Conservation (phyloP, 2,113 vertebrate species). For the Actinemys pallida region DNA sequence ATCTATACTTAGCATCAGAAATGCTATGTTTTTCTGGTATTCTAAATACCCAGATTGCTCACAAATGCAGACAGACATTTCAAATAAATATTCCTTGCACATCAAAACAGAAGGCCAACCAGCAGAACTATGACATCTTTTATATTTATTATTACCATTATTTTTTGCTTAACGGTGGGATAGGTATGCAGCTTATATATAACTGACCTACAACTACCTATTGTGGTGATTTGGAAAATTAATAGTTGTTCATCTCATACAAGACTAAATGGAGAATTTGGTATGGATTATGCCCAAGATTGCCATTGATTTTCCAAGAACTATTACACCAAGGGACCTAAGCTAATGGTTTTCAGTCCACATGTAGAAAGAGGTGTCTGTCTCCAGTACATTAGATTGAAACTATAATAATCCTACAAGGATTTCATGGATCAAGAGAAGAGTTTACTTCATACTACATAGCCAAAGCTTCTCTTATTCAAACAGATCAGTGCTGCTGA, state of each 20-base stretch:
- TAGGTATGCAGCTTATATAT: neutral
- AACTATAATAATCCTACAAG: neutral
- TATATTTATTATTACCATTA: neutral
- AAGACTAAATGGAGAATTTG: neutral
- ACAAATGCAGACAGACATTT: neutral
- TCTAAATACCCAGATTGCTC: neutral
- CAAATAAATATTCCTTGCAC: neutral
- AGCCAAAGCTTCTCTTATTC: neutral
- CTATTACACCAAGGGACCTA: neutral
- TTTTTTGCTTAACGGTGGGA: neutral
- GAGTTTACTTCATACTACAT: neutral
- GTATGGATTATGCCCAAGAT: neutral
- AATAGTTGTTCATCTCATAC: neutral
- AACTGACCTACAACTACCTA: neutral
- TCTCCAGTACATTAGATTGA: neutral
- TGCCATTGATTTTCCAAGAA: slow-evolving; percentile 10
- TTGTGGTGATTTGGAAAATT: slow-evolving; percentile 1
- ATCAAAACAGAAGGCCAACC: neutral
- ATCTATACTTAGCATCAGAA: neutral
- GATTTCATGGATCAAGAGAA: neutral
- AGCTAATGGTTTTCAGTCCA: neutral
- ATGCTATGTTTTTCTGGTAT: neutral
- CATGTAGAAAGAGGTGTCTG: neutral
- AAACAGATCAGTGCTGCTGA: neutral
- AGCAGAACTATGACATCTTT: neutral